These are phyloP conservation scores for Tetragnatha montana DNA, from an alignment of 2,888 invertebrate species.

Conservation along the genomic window DNA sequence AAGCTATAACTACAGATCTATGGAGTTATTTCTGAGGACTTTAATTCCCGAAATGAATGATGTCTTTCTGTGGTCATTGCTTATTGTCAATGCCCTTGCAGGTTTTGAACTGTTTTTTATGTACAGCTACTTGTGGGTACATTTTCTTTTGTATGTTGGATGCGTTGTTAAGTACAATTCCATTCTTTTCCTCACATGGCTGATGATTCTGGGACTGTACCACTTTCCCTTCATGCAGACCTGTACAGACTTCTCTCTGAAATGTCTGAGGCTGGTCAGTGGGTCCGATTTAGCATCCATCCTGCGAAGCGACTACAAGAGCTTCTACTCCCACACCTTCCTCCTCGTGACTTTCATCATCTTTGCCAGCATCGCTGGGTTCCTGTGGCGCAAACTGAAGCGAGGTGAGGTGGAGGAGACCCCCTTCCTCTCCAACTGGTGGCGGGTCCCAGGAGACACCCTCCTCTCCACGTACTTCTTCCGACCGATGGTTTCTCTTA, in stretches of 20 bases:
- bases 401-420: constrained; percentile 49
- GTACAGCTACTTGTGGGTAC: constrained; percentile 76
- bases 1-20: constrained; percentile 76
- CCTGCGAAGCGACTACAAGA: constrained; percentile 74
- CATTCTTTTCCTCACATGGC: constrained; percentile 77
- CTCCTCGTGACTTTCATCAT: constrained; percentile 74
- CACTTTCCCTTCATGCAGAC: constrained; percentile 76
- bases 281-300: constrained; percentile 75
- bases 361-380: constrained; percentile 72
- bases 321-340: constrained; percentile 72
- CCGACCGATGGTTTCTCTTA: constrained; percentile 74
- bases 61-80: constrained; percentile 77
- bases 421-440: constrained; percentile 74
- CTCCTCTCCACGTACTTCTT: constrained; percentile 75
- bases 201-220: constrained; percentile 77
- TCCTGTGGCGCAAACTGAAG: constrained; percentile 61
- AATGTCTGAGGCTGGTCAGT: constrained; percentile 75
- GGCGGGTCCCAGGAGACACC: constrained; percentile 76
- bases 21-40: constrained; percentile 77
- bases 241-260: constrained; percentile 75
- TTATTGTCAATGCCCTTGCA: constrained; percentile 77
- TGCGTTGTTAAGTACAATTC: constrained; percentile 77
- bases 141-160: constrained; percentile 75
- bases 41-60: constrained; percentile 79
- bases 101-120: constrained; percentile 77